Conservation (phyloP, 2,888 invertebrate species). For the Luperina nickerlii region DNA sequence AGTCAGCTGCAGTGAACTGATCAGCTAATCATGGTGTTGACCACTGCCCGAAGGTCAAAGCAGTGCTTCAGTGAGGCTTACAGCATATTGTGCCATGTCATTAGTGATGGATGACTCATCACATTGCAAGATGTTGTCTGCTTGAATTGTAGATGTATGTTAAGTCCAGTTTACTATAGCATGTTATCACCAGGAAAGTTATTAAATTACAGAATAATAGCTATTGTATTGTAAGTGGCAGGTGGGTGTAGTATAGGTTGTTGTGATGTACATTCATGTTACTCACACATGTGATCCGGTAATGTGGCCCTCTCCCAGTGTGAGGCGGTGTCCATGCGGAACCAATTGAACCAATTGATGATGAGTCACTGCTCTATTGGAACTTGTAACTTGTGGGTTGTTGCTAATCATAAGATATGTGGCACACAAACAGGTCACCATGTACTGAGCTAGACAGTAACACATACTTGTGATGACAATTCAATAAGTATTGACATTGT, state of each 20-base stretch:
- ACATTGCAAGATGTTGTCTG: neutral
- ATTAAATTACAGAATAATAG: slow-evolving; percentile 29
- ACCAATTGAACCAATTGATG: slow-evolving; percentile 69
- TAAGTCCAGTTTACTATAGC: slow-evolving; percentile 12
- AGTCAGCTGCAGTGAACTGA: slow-evolving; percentile 14
- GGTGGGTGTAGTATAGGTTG: slow-evolving; percentile 1
- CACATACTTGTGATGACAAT: neutral
- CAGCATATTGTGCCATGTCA: neutral
- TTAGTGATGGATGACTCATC: neutral
- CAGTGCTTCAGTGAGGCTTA: neutral
- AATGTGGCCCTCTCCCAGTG: neutral
- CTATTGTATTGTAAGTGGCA: slow-evolving; percentile 29
- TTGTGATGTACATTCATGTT: neutral
- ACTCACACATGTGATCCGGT: neutral
- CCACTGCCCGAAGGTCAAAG: slow-evolving; percentile 19
- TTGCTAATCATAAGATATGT: slow-evolving; percentile 7
- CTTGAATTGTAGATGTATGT: slow-evolving; percentile 8
- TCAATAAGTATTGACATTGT: neutral
- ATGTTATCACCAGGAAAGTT: slow-evolving; percentile 38
- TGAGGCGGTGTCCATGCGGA: slow-evolving; percentile 23
- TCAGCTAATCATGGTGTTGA: slow-evolving; percentile 36
- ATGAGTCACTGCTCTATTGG: slow-evolving; percentile 50
- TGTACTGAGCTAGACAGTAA: neutral
- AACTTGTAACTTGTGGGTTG: slow-evolving; percentile 18
- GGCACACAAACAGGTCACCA: neutral